Base-by-base conservation (phyloP, 2,797 vertebrate species). In the Phaenicophaeus curvirostris region DNA sequence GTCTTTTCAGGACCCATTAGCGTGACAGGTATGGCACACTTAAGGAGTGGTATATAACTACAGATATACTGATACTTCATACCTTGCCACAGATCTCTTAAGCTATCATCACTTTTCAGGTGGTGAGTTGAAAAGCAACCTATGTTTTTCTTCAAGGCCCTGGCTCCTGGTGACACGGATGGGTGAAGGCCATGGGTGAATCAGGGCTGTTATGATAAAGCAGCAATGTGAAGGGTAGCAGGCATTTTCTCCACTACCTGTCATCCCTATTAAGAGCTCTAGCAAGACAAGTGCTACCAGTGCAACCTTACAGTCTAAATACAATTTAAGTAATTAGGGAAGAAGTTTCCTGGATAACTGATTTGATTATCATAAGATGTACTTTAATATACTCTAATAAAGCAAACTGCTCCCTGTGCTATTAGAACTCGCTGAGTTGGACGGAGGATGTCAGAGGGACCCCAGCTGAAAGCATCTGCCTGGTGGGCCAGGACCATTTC, bases 331-430 rank as follows among this genome's bases (percentile, higher is more conserved):
- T 27, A 37, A 53, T 48, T 7, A 19, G 14, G 27, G 25, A 63
- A 87, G n/a, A 73, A 33, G 20, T 8, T 16, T 59, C 51, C 74
- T 57, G 13, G 7, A 23, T 14, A 53, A 35, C 3, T 11, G 14
- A 79, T 79, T 85, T 48, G 31, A 37, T 58, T 37, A 27, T 53
- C 25, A 2, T 41, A 35, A 41, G 5, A 15, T 11, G 11, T 9
- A 3, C 5, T 87, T 65, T 10, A 39, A 61, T 15, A 15, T 3
- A n/a, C 16, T 16, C 74, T 24, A 21, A 42, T 16, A 24, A 74
- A 53, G 4, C 24, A 2, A 1, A 13, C 2, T 58, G 7, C 13
- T 63, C 12, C 3, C 0, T 2, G 19, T 28, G 33, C 13, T 75
- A n/a, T 63, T 31, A 15, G 41, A 39, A 35, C 24, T 69, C 23